Conservation (phyloP, 2,888 invertebrate genomes). For the Cosmia trapezina region DNA sequence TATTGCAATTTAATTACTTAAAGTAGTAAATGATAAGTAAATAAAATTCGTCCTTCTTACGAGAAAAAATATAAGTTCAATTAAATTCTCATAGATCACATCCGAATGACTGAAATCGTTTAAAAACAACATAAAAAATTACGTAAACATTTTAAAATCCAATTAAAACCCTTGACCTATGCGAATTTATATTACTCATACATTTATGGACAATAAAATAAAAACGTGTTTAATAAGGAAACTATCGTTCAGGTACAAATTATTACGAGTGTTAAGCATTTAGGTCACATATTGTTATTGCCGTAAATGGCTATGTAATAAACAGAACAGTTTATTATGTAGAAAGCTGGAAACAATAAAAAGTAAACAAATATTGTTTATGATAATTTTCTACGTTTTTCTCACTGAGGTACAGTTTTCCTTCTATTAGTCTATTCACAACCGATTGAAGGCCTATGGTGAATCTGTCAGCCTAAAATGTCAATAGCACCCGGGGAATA, state of each 20-base stretch:
- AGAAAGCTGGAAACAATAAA: slow-evolving; percentile 39
- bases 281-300: slow-evolving; percentile 53
- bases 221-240: slow-evolving; percentile 48
- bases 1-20: not conserved
- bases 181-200: slow-evolving; percentile 32
- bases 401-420: not conserved
- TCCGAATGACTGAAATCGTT: slow-evolving; percentile 16
- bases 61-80: not conserved
- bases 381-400: slow-evolving; percentile 4
- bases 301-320: slow-evolving; percentile 37
- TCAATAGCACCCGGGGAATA: not conserved
- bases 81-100: slow-evolving; percentile 35
- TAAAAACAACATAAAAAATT: slow-evolving; percentile 22
- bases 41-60: not conserved
- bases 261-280: slow-evolving; percentile 42
- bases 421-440: not conserved
- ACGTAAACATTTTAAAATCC: slow-evolving; percentile 35
- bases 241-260: slow-evolving; percentile 52
- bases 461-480: slow-evolving; percentile 2
- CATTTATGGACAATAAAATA: slow-evolving; percentile 38
- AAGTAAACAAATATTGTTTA: slow-evolving; percentile 5
- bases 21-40: not conserved
- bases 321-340: slow-evolving; percentile 47
- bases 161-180: slow-evolving; percentile 62
- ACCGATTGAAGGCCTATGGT: not conserved